phyloP scores from a whole-genome alignment of 2,113 vertebrate genomes.

The Ailuropoda melanoleuca region DNA sequence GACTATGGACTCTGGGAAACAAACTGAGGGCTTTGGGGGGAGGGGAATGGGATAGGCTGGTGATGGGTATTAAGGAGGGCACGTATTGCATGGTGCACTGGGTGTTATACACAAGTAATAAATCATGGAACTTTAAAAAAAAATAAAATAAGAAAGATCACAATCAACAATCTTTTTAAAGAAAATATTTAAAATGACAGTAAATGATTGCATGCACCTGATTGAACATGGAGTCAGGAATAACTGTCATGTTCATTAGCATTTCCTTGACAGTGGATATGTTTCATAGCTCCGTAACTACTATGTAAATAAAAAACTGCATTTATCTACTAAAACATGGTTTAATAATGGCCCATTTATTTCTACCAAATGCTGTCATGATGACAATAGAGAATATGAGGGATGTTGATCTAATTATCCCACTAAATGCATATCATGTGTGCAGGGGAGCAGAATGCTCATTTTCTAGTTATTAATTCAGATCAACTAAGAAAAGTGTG shows the following conservation, averaged over 20 bases:
- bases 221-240: background rate
- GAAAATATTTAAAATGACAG: background rate
- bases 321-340: background rate
- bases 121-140: too few species aligned
- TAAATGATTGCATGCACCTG: background rate
- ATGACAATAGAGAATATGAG: background rate
- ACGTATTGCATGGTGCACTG: too few species aligned
- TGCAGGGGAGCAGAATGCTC: background rate
- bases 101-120: too few species aligned
- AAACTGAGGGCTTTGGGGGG: too few species aligned
- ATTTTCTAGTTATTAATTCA: conserved; percentile 39
- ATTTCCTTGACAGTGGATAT: background rate
- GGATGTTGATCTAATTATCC: conserved; percentile 32
- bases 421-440: background rate
- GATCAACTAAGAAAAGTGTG: conserved; percentile 23
- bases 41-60: too few species aligned
- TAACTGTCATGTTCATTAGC: background rate
- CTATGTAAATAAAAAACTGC: background rate
- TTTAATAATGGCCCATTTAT: background rate
- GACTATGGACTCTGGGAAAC: too few species aligned
- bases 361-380: background rate
- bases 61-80: too few species aligned
- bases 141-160: background rate
- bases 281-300: background rate
- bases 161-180: background rate